Evolutionary conservation across 2,797 vertebrate species (phyloP), one percentile per base, ranked within the genome.

Genomic region (Anisognathus igniventris): DNA sequence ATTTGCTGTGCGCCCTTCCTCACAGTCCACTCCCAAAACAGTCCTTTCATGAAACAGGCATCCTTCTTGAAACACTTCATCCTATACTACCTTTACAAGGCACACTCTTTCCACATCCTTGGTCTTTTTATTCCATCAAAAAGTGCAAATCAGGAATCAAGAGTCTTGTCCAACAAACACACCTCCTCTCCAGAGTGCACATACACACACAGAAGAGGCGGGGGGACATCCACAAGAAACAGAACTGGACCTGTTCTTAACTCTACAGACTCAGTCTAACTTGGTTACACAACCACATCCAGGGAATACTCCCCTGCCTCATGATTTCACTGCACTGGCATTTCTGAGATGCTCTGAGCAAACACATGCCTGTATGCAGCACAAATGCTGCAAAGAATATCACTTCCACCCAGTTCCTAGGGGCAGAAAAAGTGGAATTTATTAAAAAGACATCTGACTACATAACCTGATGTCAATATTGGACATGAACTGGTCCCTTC

Each of bases 271-370:
- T 80, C 33, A 15, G 22, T 24, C 57, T 15, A 66, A 45, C 24
- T 75, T 68, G 48, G 75, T 94, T 88, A 87, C 51, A 54, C 1
- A n/a, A 83, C 45, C 45, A 71, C 3, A 13, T 71, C 51, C 74
- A 65, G 24, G 31, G 39, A 28, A 88, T 84, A 88, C 45, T 83
- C 64, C 79, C 86, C 39, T 74, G 70, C 76, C 58, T 68, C 86
- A 51, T 45, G 51, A 91, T 88, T 91, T 91, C 89, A 92, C 70
- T 80, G 66, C 30, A 33, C 30, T 65, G 57, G 71, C 58, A 73
- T 89, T 89, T 76, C 71, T 85, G 72, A 93, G 85, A 85, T 94
- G 87, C 65, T 89, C 87, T 73, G 53, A 79, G 64, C 75, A 91
- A 87, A 73, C 53, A 76, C 70, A 17, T 66, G 84, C 77, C 70